Percentiles rank a stretch among this genome's conserved stretches.
These are phyloP conservation scores for Onychomys leucogaster DNA, from an alignment of 2,797 vertebrate genomes.

Conservation along the genomic window DNA sequence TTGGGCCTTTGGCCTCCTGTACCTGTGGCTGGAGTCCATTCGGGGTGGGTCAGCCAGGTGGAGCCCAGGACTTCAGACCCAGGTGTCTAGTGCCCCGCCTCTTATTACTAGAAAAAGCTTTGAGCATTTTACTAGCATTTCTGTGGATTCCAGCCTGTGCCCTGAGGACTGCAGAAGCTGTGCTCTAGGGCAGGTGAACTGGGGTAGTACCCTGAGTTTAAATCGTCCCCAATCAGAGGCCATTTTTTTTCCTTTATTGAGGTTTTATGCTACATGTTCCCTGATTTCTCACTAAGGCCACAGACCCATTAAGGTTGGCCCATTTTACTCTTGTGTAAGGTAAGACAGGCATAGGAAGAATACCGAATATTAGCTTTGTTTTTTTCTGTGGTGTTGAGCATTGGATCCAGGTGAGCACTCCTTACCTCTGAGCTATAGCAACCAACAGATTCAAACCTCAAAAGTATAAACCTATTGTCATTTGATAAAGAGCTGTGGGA, in stretches of 20 bases:
- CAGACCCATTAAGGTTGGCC: not conserved
- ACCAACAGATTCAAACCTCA: not conserved
- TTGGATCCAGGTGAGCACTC: not conserved
- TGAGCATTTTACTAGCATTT: not conserved
- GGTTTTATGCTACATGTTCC: not conserved
- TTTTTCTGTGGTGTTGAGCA: not conserved
- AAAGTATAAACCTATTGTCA: too few species aligned
- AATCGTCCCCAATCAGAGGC: not conserved
- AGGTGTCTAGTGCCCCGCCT: not conserved
- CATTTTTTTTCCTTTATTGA: not conserved
- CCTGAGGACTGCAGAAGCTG: not conserved
- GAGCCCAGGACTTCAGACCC: conserved; percentile 75
- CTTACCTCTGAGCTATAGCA: not conserved
- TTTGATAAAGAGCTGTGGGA: not conserved
- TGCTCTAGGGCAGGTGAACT: not conserved
- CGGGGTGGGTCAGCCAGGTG: conserved; percentile 59
- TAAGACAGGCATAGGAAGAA: not conserved
- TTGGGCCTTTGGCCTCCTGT: conserved; percentile 30
- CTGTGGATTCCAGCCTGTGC: not conserved
- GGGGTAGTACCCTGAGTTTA: not conserved
- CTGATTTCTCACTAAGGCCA: not conserved
- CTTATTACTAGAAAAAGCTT: not conserved
- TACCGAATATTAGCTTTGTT: not conserved
- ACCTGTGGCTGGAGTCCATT: not conserved
- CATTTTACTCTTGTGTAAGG: not conserved